Base-by-base conservation (phyloP, 92 coral and sea anemone species). In the Umimayanthus kanabou region DNA sequence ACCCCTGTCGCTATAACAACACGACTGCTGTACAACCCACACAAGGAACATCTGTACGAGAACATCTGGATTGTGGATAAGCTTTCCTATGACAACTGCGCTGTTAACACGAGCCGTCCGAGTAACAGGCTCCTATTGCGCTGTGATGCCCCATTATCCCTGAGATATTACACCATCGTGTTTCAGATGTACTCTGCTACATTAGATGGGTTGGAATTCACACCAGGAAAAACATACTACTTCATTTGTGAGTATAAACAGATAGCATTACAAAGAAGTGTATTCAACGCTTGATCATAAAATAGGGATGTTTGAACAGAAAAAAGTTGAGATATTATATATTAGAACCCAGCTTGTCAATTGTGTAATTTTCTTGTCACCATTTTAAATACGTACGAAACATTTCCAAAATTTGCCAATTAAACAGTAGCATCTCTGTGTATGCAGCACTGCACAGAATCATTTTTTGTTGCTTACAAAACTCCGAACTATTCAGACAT, bases 131-230 rank as follows among this genome's bases (percentile, higher is more conserved):
- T 67, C 37, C 30, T 82, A 25, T 11, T 82, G 47, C 57, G 86
- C 29, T 82, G 86, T 15, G 76, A 82, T 55, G 40, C 86, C 26
- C 86, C 86, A 9, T 7, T 67, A 39, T n/a, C 61, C 37, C 86
- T 82, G 14, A 67, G 69, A n/a, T 82, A 82, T 26, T 82, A 66
- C 86, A 82, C 86, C 10, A 66, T 82, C 45, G 86, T 82, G 61
- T 82, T 82, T 30, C 86, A 82, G 11, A 66, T 82, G 86, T 82
- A 66, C 61, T 66, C 86, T 5, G 86, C 86, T 11, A 67, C 86
- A 15, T 11, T 67, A 47, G 4, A 82, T 1, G 86, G 86, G 9
- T 26, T 82, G 77, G 76, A 66, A 23, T 82, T 82, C 23, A 42
- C 42, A 25, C 86, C 86, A 1, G 86, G 86, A 6, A 81, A 81